These are phyloP conservation scores for Nipponia nippon DNA, from an alignment of 2,113 vertebrate species.

Conservation along the genomic window DNA sequence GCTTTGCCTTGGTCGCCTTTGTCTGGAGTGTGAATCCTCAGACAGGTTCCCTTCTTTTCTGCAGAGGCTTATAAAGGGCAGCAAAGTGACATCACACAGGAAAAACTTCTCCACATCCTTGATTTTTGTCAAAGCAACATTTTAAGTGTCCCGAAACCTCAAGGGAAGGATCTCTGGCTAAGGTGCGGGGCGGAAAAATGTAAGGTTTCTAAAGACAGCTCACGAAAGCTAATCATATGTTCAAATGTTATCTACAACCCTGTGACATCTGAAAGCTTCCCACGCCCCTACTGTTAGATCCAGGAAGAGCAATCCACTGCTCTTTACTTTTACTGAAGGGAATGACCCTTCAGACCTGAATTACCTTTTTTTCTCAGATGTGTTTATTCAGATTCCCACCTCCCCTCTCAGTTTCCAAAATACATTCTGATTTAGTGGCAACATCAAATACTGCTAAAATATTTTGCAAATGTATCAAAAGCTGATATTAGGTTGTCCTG, in stretches of 20 bases:
- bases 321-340: neutral
- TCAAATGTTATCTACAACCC: constrained; percentile 72
- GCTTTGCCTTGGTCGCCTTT: neutral
- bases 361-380: neutral
- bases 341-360: constrained; percentile 20
- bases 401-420: neutral
- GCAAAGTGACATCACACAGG: constrained; percentile 77
- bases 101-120: constrained; percentile 76
- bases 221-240: constrained; percentile 69
- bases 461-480: neutral
- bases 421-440: neutral
- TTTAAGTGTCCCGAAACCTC: constrained; percentile 67
- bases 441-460: neutral
- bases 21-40: neutral
- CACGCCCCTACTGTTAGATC: constrained; percentile 65
- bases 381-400: neutral
- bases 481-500: neutral
- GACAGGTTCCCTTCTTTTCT: constrained; percentile 54
- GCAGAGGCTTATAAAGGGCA: constrained; percentile 73
- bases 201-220: constrained; percentile 71
- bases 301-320: constrained; percentile 63
- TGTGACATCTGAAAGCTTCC: constrained; percentile 71
- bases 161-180: constrained; percentile 66
- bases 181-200: constrained; percentile 48
- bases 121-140: constrained; percentile 74